Conservation (phyloP, 1,140 invertebrate species). For the Meloidogyne exigua region DNA sequence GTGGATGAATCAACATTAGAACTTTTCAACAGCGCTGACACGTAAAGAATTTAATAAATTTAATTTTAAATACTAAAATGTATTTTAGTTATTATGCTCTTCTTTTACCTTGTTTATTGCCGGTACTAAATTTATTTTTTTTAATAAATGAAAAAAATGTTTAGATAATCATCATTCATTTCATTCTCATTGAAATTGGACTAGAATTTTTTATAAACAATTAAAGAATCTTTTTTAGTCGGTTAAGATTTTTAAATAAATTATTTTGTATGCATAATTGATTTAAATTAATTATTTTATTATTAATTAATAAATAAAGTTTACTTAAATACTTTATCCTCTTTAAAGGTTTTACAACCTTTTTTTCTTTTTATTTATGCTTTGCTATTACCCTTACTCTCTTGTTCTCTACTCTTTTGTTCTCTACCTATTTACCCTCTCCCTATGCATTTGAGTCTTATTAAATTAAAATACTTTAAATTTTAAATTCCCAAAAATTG, state of each 20-base stretch:
- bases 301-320: too few species aligned
- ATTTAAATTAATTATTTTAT: too few species aligned
- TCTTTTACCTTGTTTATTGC: conserved; percentile 15
- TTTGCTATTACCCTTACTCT: too few species aligned
- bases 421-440: too few species aligned
- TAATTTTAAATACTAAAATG: neutral
- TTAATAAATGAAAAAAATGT: neutral
- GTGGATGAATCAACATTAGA: conserved; percentile 21
- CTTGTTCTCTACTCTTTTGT: too few species aligned
- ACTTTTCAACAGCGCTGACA: conserved; percentile 18
- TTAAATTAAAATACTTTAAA: too few species aligned
- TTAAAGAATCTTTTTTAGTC: neutral
- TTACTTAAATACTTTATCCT: too few species aligned
- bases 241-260: neutral
- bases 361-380: too few species aligned
- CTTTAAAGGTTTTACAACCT: too few species aligned
- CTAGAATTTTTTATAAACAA: conserved; percentile 30
- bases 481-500: too few species aligned
- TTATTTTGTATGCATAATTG: neutral
- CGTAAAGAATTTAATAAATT: conserved; percentile 9
- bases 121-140: neutral
- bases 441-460: too few species aligned
- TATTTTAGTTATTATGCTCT: conserved; percentile 22
- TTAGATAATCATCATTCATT: conserved; percentile 21
- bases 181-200: conserved; percentile 16